These are phyloP conservation scores for Linurgus olivaceus DNA, from an alignment of 2,797 vertebrate species.

Conservation along the genomic window DNA sequence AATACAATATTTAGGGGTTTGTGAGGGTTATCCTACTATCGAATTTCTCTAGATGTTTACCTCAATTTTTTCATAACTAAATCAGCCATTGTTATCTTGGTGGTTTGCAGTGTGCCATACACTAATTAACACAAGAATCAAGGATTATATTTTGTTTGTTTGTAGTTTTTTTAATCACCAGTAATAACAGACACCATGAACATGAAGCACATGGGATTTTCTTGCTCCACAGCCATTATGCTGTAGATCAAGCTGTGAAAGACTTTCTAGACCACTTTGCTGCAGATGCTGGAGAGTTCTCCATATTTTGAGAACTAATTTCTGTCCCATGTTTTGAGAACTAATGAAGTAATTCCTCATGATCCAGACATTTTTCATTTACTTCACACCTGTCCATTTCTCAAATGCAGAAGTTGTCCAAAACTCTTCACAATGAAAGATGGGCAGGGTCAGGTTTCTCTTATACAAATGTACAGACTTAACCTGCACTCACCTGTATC, in stretches of 20 bases:
- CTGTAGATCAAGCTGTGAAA: not conserved
- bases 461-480: not conserved
- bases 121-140: not conserved
- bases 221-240: not conserved
- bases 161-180: not conserved
- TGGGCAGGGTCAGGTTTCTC: not conserved
- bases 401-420: not conserved
- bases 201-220: not conserved
- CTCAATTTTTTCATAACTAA: not conserved
- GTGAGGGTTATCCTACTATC: not conserved
- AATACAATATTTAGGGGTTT: not conserved
- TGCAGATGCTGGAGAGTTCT: not conserved
- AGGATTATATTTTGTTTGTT: not conserved
- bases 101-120: not conserved
- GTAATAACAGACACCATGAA: not conserved
- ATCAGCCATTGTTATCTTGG: not conserved
- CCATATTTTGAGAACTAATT: not conserved
- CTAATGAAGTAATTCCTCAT: not conserved
- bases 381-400: not conserved
- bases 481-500: not conserved
- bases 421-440: not conserved
- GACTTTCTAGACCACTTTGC: not conserved
- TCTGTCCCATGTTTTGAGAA: not conserved
- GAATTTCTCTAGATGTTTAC: not conserved
- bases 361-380: not conserved